phyloP scores from a whole-genome alignment of 2,797 vertebrate species.

The Carapus acus region DNA sequence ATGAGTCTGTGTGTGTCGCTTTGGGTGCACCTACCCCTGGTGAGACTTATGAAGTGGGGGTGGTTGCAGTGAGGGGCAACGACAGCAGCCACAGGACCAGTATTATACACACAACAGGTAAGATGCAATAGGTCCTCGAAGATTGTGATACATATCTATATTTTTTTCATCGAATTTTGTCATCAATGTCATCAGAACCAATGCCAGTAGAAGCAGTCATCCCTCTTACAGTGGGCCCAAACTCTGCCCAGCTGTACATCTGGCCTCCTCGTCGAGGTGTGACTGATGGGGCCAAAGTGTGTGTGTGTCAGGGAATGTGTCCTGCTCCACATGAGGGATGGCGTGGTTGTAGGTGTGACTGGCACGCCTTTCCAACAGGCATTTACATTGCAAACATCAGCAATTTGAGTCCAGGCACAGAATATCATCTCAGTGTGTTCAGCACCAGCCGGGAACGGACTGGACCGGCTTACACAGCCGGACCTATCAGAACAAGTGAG shows the following conservation, averaged over 20 bases:
- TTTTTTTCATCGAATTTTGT: constrained; percentile 14
- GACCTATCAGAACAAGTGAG: constrained; percentile 78
- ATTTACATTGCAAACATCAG: constrained; percentile 56
- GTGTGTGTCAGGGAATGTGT: constrained; percentile 47
- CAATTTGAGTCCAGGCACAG: constrained; percentile 72
- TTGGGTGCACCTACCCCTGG: constrained; percentile 72
- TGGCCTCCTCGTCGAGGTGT: constrained; percentile 67
- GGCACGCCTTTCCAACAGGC: constrained; percentile 45
- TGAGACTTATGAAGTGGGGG: constrained; percentile 74
- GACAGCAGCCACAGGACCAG: constrained; percentile 71
- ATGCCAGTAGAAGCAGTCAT: constrained; percentile 69
- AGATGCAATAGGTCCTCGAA: constrained; percentile 17
- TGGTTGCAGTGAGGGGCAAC: constrained; percentile 71
- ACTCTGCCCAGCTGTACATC: constrained; percentile 70
- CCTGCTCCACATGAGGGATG: constrained; percentile 48
- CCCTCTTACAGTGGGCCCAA: constrained; percentile 59
- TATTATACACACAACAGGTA: constrained; percentile 77
- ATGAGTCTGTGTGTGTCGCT: constrained; percentile 63
- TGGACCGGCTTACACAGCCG: constrained; percentile 66
- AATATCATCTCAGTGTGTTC: constrained; percentile 72
- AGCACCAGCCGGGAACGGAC: constrained; percentile 69
- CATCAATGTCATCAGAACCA: constrained; percentile 68
- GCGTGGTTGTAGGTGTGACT: constrained; percentile 50
- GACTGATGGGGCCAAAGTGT: constrained; percentile 74
- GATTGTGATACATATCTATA: neutral